A percentile compares a stretch with the other conserved stretches of the same genome.
phyloP scores from a whole-genome alignment of 1,140 invertebrate species.

The Aphidius ervi region DNA sequence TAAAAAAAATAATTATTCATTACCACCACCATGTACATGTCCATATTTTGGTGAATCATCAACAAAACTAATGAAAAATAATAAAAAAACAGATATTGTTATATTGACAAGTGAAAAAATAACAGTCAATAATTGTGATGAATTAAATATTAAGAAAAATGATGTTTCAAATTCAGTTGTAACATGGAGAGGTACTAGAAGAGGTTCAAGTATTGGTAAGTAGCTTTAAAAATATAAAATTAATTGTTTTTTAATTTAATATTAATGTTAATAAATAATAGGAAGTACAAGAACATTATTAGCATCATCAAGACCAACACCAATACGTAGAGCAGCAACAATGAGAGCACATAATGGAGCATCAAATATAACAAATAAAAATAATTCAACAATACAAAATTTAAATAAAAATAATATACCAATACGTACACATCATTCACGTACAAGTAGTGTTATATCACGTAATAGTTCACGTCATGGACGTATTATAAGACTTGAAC shows the following conservation, averaged over 20 bases:
- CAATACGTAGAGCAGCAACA: slow-evolving; percentile 56
- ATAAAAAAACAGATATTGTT: slow-evolving; percentile 53
- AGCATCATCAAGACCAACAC: slow-evolving; percentile 45
- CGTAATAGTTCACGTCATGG: slow-evolving; percentile 76
- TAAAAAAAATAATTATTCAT: slow-evolving; percentile 47
- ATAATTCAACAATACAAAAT: slow-evolving; percentile 49
- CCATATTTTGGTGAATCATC: slow-evolving; percentile 69
- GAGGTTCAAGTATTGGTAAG: slow-evolving; percentile 42
- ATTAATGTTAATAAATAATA: slow-evolving; percentile 19
- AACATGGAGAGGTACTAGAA: slow-evolving; percentile 40
- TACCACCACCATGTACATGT: slow-evolving; percentile 72
- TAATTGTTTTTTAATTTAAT: background rate
- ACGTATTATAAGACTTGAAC: slow-evolving; percentile 76
- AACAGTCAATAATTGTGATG: slow-evolving; percentile 17
- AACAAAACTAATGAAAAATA: slow-evolving; percentile 38
- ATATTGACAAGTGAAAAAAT: slow-evolving; percentile 51
- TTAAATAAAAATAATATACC: slow-evolving; percentile 46
- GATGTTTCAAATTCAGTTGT: slow-evolving; percentile 37
- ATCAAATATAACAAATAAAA: slow-evolving; percentile 34
- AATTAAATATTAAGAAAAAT: slow-evolving; percentile 8
- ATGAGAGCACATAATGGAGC: slow-evolving; percentile 55
- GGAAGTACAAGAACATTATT: slow-evolving; percentile 48
- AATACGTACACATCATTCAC: slow-evolving; percentile 62
- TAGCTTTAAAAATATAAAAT: slow-evolving; percentile 5
- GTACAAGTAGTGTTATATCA: slow-evolving; percentile 76